A percentile compares a stretch with the other conserved stretches of the same genome.
phyloP scores from a whole-genome alignment of 2,797 vertebrate genomes.

The Pseudocheirus occidentalis region DNA sequence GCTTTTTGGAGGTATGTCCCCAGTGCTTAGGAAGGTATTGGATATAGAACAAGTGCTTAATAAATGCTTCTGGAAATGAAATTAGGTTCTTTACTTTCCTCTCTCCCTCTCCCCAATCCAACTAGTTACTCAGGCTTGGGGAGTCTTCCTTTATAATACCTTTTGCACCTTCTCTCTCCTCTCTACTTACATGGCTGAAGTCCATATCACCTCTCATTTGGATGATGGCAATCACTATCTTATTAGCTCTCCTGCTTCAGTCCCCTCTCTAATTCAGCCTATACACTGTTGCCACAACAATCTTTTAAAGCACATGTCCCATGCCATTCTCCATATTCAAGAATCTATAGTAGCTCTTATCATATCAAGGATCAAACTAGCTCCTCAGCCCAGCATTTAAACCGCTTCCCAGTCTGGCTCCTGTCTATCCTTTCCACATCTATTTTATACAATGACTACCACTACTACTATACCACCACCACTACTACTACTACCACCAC shows the following conservation, averaged over 20 bases:
- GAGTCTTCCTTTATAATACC: background rate
- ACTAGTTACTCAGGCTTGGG: background rate
- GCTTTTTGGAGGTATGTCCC: background rate
- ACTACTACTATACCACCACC: background rate
- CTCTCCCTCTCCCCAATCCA: background rate
- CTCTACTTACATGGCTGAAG: background rate
- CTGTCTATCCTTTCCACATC: background rate
- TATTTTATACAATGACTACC: background rate
- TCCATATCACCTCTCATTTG: background rate
- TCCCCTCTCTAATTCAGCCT: background rate
- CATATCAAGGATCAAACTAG: background rate
- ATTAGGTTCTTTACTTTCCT: background rate
- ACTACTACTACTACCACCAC: too few species aligned
- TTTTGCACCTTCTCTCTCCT: background rate
- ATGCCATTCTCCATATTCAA: background rate
- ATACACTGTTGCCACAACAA: background rate
- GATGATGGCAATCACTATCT: background rate
- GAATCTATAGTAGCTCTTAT: background rate
- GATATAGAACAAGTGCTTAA: background rate
- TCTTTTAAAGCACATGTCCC: background rate
- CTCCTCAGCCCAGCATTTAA: background rate
- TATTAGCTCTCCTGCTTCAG: background rate
- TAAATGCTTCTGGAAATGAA: background rate
- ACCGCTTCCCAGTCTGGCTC: background rate
- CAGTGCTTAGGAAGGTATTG: background rate